These are phyloP conservation scores for Hylyphantes graminicola DNA, from an alignment of 1,140 invertebrate species.

Conservation along the genomic window DNA sequence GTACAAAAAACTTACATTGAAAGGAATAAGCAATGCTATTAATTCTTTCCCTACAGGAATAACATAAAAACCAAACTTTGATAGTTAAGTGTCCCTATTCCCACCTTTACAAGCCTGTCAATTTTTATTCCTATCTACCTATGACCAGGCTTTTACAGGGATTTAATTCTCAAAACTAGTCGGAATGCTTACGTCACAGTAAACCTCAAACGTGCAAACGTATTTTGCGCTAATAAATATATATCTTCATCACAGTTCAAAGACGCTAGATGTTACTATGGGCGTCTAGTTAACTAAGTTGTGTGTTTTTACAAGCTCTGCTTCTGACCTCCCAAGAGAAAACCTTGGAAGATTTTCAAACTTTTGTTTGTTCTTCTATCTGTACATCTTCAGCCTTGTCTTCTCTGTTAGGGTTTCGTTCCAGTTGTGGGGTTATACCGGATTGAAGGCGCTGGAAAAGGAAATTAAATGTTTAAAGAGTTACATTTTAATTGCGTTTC, in stretches of 20 bases:
- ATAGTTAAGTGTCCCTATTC: too few species aligned
- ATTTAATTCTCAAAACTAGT: too few species aligned
- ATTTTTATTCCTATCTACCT: too few species aligned
- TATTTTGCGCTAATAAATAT: conserved; percentile 4
- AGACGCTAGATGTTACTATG: background rate
- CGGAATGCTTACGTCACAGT: conserved; percentile 22
- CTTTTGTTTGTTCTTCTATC: background rate
- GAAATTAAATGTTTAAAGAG: background rate
- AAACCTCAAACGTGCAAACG: background rate
- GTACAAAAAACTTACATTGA: too few species aligned
- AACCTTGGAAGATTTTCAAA: background rate
- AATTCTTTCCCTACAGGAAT: too few species aligned
- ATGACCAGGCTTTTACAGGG: too few species aligned
- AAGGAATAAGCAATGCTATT: too few species aligned
- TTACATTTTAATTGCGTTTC: too few species aligned
- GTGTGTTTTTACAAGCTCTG: background rate
- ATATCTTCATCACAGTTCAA: conserved; percentile 17
- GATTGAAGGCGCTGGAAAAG: background rate
- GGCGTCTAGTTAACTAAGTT: background rate
- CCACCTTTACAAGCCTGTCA: too few species aligned
- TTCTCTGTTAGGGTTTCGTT: background rate
- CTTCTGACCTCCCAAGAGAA: background rate
- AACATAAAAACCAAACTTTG: too few species aligned
- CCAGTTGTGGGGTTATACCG: conserved; percentile 14
- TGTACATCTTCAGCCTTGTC: background rate